Base-by-base conservation (phyloP, 1,140 invertebrate genomes). In the Diorhabda carinulata region DNA sequence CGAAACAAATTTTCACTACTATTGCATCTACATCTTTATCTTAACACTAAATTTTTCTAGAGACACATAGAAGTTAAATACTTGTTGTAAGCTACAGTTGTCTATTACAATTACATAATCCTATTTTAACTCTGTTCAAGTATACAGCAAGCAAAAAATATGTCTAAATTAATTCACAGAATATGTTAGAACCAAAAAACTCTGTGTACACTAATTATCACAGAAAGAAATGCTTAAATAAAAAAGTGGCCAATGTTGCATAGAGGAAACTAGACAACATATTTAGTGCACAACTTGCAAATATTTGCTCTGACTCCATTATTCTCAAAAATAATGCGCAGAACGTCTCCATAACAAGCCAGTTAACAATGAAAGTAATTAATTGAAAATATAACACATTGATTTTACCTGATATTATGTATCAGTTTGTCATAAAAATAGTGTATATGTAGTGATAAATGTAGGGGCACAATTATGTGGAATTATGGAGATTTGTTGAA, bases 221-320 rank as follows among this genome's bases (percentile, higher is more conserved):
- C 75, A 76, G 75, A 76, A 76, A 76, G 70, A 76, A 76, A 75
- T 74, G 71, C 75, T 76, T 74, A 76, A 73, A 73, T 64, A 70
- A 76, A 68, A 69, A 71, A 71, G 68, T 45, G 59, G 41, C 58
- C 6, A 68, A 59, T 42, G 61, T 66, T 60, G 44, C 43, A 61
- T 62, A 64, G 65, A 67, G 66, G 61, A 72, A 73, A 68, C 69
- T 66, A 72, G 68, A 74, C 70, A 73, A 75, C 61, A 66, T 69
- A 71, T 57, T 70, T 61, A 71, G 64, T 71, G 72, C 67, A 47
- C 61, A 52, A 69, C 43, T 61, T n/a, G 43, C 47, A 9, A 9
- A 2, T 5, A 25, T 41, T 43, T 10, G 52, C 44, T 59, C 65
- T 66, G 45, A 43, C 60, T 45, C 43, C 63, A 66, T 72, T 69